phyloP scores from a whole-genome alignment of 2,888 invertebrate species.

The Mechanitis messenoides region DNA sequence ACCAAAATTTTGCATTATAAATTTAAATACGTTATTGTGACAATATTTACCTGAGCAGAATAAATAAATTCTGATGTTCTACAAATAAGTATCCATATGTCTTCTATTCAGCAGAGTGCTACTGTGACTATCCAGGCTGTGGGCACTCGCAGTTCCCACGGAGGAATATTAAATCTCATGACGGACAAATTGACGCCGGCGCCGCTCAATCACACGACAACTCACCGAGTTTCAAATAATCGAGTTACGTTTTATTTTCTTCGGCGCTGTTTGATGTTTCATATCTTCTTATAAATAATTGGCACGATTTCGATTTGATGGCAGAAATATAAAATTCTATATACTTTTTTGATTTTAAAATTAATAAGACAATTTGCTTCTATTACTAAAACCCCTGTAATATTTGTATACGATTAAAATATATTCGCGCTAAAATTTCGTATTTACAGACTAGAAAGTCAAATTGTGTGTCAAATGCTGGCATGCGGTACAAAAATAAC shows the following conservation, averaged over 20 bases:
- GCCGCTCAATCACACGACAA: constrained; percentile 17
- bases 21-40: too few relatives aligned
- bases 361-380: background rate
- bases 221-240: constrained; percentile 8
- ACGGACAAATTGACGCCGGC: constrained; percentile 42
- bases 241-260: constrained; percentile 11
- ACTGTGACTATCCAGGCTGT: background rate
- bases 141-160: constrained; percentile 33
- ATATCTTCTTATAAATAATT: constrained; percentile 20
- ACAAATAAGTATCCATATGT: constrained; percentile 9
- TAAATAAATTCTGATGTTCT: background rate
- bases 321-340: constrained; percentile 8
- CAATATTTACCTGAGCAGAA: too few relatives aligned
- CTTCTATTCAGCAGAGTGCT: constrained; percentile 6
- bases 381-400: background rate
- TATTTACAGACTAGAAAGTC: constrained; percentile 43
- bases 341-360: background rate
- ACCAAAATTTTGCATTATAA: too few relatives aligned
- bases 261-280: constrained; percentile 16
- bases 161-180: constrained; percentile 51
- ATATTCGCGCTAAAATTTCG: constrained; percentile 29
- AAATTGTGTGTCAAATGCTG: constrained; percentile 59
- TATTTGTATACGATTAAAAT: constrained; percentile 6
- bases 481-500: constrained; percentile 53
- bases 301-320: constrained; percentile 10